phyloP scores from a whole-genome alignment of 1,140 invertebrate genomes.

The Contarinia nasturtii region DNA sequence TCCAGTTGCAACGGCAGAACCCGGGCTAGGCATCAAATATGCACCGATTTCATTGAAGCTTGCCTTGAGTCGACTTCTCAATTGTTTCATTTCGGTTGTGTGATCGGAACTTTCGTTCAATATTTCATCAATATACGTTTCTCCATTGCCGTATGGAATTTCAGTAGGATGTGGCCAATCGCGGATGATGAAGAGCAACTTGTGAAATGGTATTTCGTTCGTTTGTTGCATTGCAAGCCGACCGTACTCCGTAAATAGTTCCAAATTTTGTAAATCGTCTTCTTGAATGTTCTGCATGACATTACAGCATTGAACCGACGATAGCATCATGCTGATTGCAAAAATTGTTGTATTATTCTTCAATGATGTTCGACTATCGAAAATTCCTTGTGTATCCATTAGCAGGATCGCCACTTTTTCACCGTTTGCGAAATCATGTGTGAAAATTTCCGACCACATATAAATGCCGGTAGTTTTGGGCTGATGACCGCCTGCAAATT shows the following conservation, averaged over 20 bases:
- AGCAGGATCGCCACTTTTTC: too few relatives aligned
- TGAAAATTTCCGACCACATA: too few relatives aligned
- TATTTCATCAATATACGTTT: constrained; percentile 14
- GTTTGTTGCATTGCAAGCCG: constrained; percentile 80
- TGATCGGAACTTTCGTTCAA: background rate
- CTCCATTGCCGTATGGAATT: constrained; percentile 58
- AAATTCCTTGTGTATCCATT: too few relatives aligned
- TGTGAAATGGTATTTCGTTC: constrained; percentile 81
- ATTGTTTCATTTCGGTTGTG: background rate
- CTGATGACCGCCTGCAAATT: constrained; percentile 86
- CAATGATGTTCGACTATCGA: constrained; percentile 91
- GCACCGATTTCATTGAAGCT: background rate
- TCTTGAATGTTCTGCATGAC: too few relatives aligned
- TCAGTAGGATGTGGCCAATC: constrained; percentile 97
- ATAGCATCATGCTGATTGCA: constrained; percentile 86
- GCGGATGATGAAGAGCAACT: constrained; percentile 83
- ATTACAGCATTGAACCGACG: constrained; percentile 94
- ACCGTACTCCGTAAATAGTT: constrained; percentile 96
- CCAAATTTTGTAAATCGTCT: too few relatives aligned
- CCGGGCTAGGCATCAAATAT: background rate
- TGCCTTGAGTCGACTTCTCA: background rate
- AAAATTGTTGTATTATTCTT: constrained; percentile 93
- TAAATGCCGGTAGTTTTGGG: constrained; percentile 91
- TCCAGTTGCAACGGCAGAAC: background rate
- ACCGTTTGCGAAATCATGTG: too few relatives aligned